phyloP scores from a whole-genome alignment of 1,140 invertebrate genomes.

The Heliconius eleuchia region DNA sequence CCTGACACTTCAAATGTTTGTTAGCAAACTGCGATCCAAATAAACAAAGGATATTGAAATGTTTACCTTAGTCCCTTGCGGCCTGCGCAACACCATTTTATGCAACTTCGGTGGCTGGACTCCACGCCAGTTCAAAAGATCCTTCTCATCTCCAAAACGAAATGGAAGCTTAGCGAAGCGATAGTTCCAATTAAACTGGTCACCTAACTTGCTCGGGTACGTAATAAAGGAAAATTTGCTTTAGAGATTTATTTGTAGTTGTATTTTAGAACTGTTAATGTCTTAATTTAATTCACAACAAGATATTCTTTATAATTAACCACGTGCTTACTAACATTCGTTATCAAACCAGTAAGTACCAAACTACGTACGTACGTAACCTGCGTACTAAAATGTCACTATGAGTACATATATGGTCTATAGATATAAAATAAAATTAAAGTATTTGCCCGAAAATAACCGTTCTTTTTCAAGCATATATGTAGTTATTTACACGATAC shows the following conservation, averaged over 20 bases:
- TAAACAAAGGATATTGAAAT: constrained; percentile 65
- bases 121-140: constrained; percentile 36
- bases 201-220: constrained; percentile 44
- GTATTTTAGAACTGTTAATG: constrained; percentile 53
- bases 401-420: too few species aligned
- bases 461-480: too few species aligned
- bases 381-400: neutral
- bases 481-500: too few species aligned
- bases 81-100: constrained; percentile 62
- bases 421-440: too few species aligned
- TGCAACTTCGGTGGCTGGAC: constrained; percentile 49
- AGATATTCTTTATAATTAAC: neutral
- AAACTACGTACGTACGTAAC: too few species aligned
- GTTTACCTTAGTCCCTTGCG: constrained; percentile 58
- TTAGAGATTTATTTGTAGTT: constrained; percentile 53
- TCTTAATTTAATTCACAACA: neutral
- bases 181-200: constrained; percentile 53
- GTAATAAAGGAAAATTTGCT: constrained; percentile 53
- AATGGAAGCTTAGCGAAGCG: constrained; percentile 31
- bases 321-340: neutral
- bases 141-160: constrained; percentile 26
- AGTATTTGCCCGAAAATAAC: too few species aligned
- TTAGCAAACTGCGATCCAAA: constrained; percentile 38
- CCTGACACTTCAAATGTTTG: constrained; percentile 40
- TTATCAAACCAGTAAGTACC: neutral